phyloP scores from a whole-genome alignment of 2,888 invertebrate species.

The Hydrotaea cyrtoneurina region DNA sequence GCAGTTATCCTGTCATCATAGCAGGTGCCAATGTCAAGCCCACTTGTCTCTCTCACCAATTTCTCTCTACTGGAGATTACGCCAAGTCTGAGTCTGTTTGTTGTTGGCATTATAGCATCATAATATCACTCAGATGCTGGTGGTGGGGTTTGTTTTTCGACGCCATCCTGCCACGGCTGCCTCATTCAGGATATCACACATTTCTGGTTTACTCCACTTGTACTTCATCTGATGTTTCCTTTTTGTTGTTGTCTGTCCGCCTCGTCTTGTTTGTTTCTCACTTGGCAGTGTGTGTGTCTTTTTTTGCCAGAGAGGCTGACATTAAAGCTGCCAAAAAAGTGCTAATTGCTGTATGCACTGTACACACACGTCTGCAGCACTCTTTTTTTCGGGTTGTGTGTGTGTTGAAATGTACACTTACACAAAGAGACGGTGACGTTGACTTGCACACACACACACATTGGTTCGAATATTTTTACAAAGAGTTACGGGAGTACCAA shows the following conservation, averaged over 20 bases:
- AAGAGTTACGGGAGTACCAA: too few species aligned
- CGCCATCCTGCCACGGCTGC: conserved; percentile 59
- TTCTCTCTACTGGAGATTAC: background rate
- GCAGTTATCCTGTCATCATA: too few species aligned
- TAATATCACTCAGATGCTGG: conserved; percentile 50
- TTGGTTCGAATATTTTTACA: too few species aligned
- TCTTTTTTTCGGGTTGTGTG: background rate
- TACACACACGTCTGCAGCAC: conserved; percentile 1
- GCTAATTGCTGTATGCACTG: conserved; percentile 62
- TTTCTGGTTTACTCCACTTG: conserved; percentile 55
- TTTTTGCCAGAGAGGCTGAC: conserved; percentile 53
- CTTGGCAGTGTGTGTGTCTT: conserved; percentile 1
- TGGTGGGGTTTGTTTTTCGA: background rate
- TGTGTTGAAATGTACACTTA: background rate
- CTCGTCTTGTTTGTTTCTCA: conserved; percentile 26
- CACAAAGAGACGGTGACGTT: too few species aligned
- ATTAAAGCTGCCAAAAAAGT: conserved; percentile 64
- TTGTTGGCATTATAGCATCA: conserved; percentile 46
- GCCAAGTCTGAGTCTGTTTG: background rate
- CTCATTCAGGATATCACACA: conserved; percentile 67
- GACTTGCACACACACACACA: too few species aligned
- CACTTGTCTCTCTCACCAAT: background rate
- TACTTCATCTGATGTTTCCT: conserved; percentile 43
- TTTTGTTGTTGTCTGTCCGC: background rate
- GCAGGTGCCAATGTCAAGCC: too few species aligned